These are phyloP conservation scores for Chymomyza fuscimana DNA, from an alignment of 2,888 invertebrate genomes.

Conservation along the genomic window DNA sequence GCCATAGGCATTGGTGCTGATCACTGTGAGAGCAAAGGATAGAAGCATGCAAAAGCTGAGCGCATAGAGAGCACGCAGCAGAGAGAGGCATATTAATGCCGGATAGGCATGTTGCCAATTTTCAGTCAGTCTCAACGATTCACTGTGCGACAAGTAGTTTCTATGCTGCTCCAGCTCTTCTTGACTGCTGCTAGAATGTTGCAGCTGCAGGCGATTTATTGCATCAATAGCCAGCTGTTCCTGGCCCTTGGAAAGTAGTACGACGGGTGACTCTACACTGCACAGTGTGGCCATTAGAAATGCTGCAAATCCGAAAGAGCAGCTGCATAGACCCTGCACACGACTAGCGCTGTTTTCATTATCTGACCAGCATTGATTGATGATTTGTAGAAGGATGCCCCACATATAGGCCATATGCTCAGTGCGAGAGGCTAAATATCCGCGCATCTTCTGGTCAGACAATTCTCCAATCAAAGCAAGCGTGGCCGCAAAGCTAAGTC, in stretches of 20 bases:
- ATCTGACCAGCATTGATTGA: slow-evolving; percentile 46
- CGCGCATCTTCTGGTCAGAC: slow-evolving; percentile 60
- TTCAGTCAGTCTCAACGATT: slow-evolving; percentile 21
- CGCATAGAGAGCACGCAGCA: slow-evolving; percentile 66
- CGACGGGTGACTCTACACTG: slow-evolving; percentile 72
- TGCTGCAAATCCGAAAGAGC: slow-evolving; percentile 53
- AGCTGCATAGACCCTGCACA: slow-evolving; percentile 59
- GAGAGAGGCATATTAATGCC: slow-evolving; percentile 66
- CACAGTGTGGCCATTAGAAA: slow-evolving; percentile 44
- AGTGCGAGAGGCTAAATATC: slow-evolving; percentile 52
- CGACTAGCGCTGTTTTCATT: slow-evolving; percentile 41
- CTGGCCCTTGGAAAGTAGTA: slow-evolving; percentile 48
- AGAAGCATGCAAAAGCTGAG: slow-evolving; percentile 60
- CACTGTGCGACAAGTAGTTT: slow-evolving; percentile 59
- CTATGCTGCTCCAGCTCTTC: slow-evolving; percentile 64
- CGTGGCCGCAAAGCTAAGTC: slow-evolving; percentile 65
- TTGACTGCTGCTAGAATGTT: slow-evolving; percentile 48
- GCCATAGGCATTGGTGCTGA: slow-evolving; percentile 58
- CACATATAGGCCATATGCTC: slow-evolving; percentile 61
- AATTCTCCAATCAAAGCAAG: slow-evolving; percentile 73
- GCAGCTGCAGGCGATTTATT: slow-evolving; percentile 58
- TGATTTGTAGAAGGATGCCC: slow-evolving; percentile 70
- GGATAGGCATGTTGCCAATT: slow-evolving; percentile 54
- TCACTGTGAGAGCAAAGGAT: slow-evolving; percentile 44
- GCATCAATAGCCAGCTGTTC: slow-evolving; percentile 63